Evolutionary conservation across 2,888 invertebrate genomes (phyloP), one percentile per base, ranked within the genome.

Genomic region (Trissoscelio sp.): DNA sequence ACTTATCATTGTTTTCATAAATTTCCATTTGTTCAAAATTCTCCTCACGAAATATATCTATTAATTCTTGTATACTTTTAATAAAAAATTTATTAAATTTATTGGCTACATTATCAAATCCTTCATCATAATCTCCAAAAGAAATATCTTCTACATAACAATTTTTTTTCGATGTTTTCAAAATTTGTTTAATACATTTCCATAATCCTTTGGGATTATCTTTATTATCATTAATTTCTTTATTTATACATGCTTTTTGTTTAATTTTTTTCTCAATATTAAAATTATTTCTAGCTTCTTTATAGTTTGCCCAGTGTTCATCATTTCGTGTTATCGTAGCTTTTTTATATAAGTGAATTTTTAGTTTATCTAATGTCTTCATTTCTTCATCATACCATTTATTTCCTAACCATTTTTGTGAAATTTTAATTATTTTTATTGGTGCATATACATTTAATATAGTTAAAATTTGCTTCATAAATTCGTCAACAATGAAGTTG

Each of bases 11-110:
- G 12, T n/a, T 14, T 3, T 14, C 4, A 46, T 20, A 20, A n/a
- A 14, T 12, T 14, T 12, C 16, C 34, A 34, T 34, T 11, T 9
- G 14, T 18, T 37, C 12, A 12, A 39, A 39, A 20, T 39, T 22
- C 3, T 12, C 39, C 1, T 58, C 58, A n/a, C 7, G 7, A 39
- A 39, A 58, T 5, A 5, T 22, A 20, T 58, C n/a, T 22, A 58
- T n/a, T 39, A 58, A 37, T 20, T 57, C 2, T 12, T 57, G 3
- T 4, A 58, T 22, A 60, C 58, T 60, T 1, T 24, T 34, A 11
- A 42, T 42, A 42, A 60, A 60, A 42, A 14, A 60, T 1, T 24
- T 42, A 60, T 60, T 60, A 24, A 60, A 60, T 28, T 20, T 39
- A 20, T 18, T 20, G 18, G 57, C 57, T n/a, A 57, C 9, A 18